Evolutionary conservation across 2,888 invertebrate genomes (phyloP).

Genomic region (Drosophila pseudotakahashii): DNA sequence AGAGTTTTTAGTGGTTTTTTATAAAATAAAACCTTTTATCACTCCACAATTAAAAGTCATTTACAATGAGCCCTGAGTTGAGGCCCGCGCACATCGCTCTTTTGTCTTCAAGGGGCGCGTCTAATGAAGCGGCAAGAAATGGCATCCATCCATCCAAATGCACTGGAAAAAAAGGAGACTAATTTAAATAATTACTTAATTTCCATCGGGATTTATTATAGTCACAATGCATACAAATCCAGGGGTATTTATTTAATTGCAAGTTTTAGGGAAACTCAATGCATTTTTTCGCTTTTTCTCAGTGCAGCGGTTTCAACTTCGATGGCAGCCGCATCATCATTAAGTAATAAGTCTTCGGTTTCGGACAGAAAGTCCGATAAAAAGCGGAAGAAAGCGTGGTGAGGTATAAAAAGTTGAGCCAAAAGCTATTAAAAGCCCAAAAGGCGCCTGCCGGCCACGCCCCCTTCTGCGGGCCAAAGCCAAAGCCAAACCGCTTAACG

Average conservation of each 20-base stretch:
- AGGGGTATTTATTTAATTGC: not conserved
- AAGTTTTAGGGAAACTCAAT: too few relatives aligned
- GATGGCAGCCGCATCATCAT: conserved; percentile 61
- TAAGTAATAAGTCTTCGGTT: conserved; percentile 75
- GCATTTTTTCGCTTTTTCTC: not conserved
- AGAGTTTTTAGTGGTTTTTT: not conserved
- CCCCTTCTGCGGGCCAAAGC: not conserved
- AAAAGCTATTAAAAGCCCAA: conserved; percentile 68
- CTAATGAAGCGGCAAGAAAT: conserved; percentile 69
- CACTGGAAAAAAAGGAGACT: conserved; percentile 5
- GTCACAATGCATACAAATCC: too few relatives aligned
- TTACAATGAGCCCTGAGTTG: conserved; percentile 44
- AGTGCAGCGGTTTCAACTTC: conserved; percentile 25
- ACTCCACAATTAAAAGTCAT: conserved; percentile 63
- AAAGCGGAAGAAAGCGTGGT: conserved; percentile 14
- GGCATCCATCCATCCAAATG: not conserved
- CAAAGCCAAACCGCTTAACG: conserved; percentile 56
- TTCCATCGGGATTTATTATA: not conserved
- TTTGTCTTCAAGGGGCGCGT: conserved; percentile 39
- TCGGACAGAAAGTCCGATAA: conserved; percentile 20
- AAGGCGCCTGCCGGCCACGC: conserved; percentile 19
- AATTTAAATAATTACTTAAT: too few relatives aligned
- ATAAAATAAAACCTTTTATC: conserved; percentile 34
- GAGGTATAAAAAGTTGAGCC: conserved; percentile 40
- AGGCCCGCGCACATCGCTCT: conserved; percentile 2